phyloP scores from a whole-genome alignment of 2,113 vertebrate species.

The rat (Rattus norvegicus) region DNA sequence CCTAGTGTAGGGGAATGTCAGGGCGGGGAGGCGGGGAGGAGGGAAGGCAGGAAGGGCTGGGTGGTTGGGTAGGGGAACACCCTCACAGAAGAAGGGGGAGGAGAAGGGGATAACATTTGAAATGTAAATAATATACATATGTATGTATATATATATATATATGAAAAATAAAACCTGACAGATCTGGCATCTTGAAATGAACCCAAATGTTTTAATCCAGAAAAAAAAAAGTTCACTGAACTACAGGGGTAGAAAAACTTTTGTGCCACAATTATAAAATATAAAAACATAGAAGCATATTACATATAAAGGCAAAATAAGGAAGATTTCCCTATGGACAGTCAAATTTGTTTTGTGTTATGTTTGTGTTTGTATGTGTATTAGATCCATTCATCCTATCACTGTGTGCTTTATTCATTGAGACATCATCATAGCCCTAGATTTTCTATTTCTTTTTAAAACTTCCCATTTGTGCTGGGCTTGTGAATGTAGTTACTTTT shows the following conservation, averaged over 20 bases:
- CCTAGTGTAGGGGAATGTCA: no score
- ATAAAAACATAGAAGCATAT: not conserved
- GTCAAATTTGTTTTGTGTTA: not conserved
- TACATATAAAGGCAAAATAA: conserved; percentile 19
- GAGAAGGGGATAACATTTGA: no score
- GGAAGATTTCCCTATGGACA: not conserved
- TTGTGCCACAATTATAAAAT: conserved; percentile 30
- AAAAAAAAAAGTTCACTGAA: not conserved
- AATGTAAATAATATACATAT: no score
- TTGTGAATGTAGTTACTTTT: not conserved
- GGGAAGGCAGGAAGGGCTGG: no score
- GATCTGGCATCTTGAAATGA: no score
- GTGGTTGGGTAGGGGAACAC: no score
- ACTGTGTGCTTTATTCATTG: not conserved
- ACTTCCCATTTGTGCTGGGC: not conserved
- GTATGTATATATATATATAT: no score
- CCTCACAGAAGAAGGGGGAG: no score
- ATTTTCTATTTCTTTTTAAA: not conserved
- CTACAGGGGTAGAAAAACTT: not conserved
- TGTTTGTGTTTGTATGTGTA: no score
- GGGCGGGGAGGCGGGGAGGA: no score
- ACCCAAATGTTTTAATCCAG: no score
- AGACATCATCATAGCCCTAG: not conserved
- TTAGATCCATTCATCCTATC: not conserved
- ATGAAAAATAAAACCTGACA: no score